Evolutionary conservation across 2,797 vertebrate species (phyloP).

Genomic region (Benthosema pterotum): DNA sequence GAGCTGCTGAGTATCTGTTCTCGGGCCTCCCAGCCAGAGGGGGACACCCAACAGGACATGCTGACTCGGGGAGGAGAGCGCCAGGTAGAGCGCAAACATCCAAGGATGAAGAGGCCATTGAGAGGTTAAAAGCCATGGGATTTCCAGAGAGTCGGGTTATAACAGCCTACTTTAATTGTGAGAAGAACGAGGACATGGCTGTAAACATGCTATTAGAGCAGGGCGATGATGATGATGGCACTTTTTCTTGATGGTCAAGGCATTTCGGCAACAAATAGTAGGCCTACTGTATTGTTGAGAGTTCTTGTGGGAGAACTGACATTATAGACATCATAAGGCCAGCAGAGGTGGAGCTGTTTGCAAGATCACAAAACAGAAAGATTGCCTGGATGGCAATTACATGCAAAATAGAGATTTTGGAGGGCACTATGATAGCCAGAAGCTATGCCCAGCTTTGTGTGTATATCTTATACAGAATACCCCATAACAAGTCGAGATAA

Average conservation of each 20-base stretch:
- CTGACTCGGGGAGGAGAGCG: constrained; percentile 55
- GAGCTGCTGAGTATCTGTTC: constrained; percentile 96
- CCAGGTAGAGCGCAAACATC: constrained; percentile 78
- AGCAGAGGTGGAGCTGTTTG: not conserved
- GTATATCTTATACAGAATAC: too few relatives aligned
- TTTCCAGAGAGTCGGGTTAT: constrained; percentile 99
- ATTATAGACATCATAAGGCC: not conserved
- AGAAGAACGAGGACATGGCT: constrained; percentile 98
- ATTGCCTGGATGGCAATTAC: too few relatives aligned
- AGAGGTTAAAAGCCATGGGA: constrained; percentile 97
- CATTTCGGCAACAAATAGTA: too few relatives aligned
- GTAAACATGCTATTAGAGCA: constrained; percentile 99
- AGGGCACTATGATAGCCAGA: too few relatives aligned
- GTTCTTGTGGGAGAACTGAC: too few relatives aligned
- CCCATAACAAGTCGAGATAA: too few relatives aligned
- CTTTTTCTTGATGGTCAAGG: constrained; percentile 49
- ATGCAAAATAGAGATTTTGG: too few relatives aligned
- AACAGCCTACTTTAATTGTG: constrained; percentile 97
- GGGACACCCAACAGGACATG: constrained; percentile 75
- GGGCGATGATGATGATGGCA: constrained; percentile 92
- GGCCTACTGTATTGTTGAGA: too few relatives aligned
- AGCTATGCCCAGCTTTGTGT: too few relatives aligned
- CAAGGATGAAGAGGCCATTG: constrained; percentile 98
- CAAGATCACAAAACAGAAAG: not conserved
- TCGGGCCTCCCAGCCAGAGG: constrained; percentile 90